Evolutionary conservation across 2,113 vertebrate genomes (phyloP), one percentile per base, ranked within the genome.

Genomic region (Periophthalmus modestus): DNA sequence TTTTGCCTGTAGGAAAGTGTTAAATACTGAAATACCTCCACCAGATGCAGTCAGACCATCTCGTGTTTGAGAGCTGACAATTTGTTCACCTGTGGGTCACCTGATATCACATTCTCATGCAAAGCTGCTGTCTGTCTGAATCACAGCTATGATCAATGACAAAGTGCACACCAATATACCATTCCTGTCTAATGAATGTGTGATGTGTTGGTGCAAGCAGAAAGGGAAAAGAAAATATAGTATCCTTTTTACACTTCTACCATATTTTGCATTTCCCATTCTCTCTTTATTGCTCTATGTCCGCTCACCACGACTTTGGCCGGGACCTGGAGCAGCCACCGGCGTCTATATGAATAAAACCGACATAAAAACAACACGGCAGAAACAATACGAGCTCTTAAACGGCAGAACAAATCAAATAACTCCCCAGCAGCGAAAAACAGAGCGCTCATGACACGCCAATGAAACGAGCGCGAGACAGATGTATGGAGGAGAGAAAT

Each of bases 351-450:
- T 85, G 84, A 89, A 89, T 89, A 87, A 87, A 90, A 73, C 73
- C 74, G 46, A 78, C 83, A 81, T 88, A 87, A 89, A 89, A 83
- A 86, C 79, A 83, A 85, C 72, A 74, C 76, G 76, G 76, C 77
- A 87, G 81, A 85, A 78, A 89, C 85, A 89, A 89, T 87, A 85
- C 86, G 81, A 91, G 82, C 82, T 87, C 78, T 86, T 74, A 91
- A 90, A 84, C 58, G 19, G 68, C 68, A 77, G 79, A 88, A 86
- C 66, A 81, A 88, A 88, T 86, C 81, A 83, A 88, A 85, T 80
- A 65, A 61, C 75, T 85, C 71, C 76, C 84, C 81, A 73, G 23
- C 76, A 88, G 83, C 80, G 33, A 39, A 69, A 74, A 36, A 69
- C 50, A 62, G 48, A 24, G 54, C 48, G 62, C 54, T 28, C 73